Base-by-base conservation (phyloP, 2,888 invertebrate species). In the Meganola albula region DNA sequence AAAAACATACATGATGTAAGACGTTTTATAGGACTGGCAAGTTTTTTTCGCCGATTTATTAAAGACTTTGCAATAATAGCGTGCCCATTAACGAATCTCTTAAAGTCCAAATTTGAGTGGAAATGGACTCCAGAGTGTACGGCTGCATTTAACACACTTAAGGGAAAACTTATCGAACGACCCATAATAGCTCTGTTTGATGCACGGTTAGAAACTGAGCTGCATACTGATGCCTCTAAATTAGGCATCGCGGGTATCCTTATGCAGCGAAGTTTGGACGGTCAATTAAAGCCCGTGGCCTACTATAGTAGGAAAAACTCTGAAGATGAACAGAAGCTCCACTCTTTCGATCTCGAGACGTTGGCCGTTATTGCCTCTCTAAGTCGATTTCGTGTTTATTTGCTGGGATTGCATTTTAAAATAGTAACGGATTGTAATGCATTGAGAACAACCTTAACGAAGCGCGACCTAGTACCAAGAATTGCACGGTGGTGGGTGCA, bases 341-440 rank as follows among this genome's bases (percentile, higher is more conserved):
- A 45, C 22, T 29, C 41, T 1, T 43, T 36, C 12, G 44, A 44
- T 22, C 26, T 45, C 2, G 48, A 8, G 20, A 20, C 20, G 7
- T n/a, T 20, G 7, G 20, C 20, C 8, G 48, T 50, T 1, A 24
- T 53, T 6, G 31, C 37, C 5, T 40, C 45, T 1, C 16, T 49
- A 4, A 24, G 36, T 12, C 29, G 34, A 4, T 48, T 51, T 27
- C 27, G 45, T 9, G 44, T 43, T 2, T 52, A 52, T 31, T 25
- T 52, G 3, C 10, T 48, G n/a, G 45, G 44, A 20, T 7, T n/a
- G n/a, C n/a, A 20, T 3, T 20, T 20, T 20, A 20, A 20, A 20
- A 20, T 20, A 20, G 8, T 20, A n/a, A 50, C 48, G 0, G 53
- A 53, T 29, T 53, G 49, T 24, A 48, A 24, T 31, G 45, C 53